Evolutionary conservation across 2,113 vertebrate species (phyloP).

Genomic region (Centropus bengalensis): DNA sequence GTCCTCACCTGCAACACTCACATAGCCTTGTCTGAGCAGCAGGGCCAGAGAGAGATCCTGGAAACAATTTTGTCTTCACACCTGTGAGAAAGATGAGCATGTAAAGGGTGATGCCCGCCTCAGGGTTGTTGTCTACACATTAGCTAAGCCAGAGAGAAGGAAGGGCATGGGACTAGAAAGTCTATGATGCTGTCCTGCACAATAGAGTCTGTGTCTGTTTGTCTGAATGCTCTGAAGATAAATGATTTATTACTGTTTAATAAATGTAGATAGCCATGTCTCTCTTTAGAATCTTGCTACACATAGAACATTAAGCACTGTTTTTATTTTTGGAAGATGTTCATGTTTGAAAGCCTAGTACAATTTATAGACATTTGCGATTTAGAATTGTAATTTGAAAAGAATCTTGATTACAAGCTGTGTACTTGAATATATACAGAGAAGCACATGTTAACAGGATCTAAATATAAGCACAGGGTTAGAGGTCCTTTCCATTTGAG

Average conservation of each 20-base stretch:
- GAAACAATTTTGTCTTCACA: neutral
- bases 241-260: neutral
- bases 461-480: neutral
- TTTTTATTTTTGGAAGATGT: neutral
- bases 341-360: neutral
- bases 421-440: neutral
- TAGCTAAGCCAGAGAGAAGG: neutral
- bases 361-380: neutral
- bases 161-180: neutral
- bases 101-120: rapidly evolving
- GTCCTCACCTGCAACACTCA: rapidly evolving
- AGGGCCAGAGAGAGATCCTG: neutral
- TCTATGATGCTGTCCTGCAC: neutral
- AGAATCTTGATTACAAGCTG: neutral
- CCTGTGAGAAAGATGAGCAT: too few relatives aligned
- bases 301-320: neutral
- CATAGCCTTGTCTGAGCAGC: neutral
- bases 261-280: neutral
- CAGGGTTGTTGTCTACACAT: neutral
- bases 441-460: neutral
- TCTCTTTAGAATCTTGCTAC: neutral
- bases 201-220: rapidly evolving
- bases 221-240: neutral
- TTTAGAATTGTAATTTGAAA: neutral
- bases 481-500: neutral